phyloP scores from a whole-genome alignment of 2,797 vertebrate genomes.

The Pseudotriccus pelzelni region DNA sequence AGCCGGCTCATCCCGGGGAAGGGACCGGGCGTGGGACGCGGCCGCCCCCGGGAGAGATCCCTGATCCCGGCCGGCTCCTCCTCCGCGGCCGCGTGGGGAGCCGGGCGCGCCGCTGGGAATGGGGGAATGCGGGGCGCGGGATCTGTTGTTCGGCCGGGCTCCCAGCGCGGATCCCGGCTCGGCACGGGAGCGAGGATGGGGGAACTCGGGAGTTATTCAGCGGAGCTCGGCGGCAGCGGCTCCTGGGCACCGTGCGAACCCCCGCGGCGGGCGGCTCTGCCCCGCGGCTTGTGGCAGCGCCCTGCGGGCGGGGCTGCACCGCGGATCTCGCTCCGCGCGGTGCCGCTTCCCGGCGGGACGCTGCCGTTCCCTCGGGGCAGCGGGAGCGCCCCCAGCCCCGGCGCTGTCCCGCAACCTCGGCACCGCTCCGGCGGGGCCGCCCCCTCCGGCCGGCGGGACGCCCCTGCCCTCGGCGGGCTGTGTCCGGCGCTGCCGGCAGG shows the following conservation, averaged over 20 bases:
- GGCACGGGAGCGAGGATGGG: no score
- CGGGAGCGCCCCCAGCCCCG: no score
- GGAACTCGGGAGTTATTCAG: not conserved
- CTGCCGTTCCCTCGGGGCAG: not conserved
- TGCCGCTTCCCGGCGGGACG: not conserved
- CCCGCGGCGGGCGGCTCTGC: not conserved
- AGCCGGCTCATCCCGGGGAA: not conserved
- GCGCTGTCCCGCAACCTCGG: not conserved
- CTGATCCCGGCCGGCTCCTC: not conserved
- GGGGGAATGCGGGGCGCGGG: accelerated
- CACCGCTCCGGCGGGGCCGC: not conserved
- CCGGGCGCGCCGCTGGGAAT: no score
- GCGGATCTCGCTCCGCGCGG: no score
- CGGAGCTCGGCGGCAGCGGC: not conserved
- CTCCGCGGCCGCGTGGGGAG: not conserved
- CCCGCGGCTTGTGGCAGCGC: not conserved
- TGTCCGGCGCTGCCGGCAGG: no score
- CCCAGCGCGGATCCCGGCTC: accelerated
- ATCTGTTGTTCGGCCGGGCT: not conserved
- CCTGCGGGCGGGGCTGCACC: not conserved
- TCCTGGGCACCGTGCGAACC: accelerated
- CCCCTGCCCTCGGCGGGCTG: no score
- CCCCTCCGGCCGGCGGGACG: no score
- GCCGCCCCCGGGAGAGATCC: not conserved
- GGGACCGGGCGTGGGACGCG: not conserved